Percentiles rank a stretch among this genome's conserved stretches.
Conservation (phyloP, 2,113 vertebrate species). For the Eidolon helvum region DNA sequence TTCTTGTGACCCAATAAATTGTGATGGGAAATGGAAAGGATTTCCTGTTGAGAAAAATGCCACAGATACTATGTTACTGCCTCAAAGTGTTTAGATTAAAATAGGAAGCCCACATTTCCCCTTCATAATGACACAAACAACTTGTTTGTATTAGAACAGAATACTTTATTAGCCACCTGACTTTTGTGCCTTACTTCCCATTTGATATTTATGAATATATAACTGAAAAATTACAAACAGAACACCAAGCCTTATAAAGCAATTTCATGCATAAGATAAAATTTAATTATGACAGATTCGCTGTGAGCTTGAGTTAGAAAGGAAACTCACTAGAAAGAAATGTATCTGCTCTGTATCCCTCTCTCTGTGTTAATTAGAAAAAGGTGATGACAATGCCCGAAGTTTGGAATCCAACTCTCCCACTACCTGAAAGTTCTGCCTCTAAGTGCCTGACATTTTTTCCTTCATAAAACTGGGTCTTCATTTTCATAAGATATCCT, state of each 20-base stretch:
- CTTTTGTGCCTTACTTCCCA: not conserved
- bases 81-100: conserved; percentile 77
- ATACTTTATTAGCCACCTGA: conserved; percentile 40
- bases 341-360: not conserved
- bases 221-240: not conserved
- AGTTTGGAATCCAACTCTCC: not conserved
- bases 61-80: conserved; percentile 64
- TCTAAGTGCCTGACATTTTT: not conserved
- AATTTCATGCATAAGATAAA: not conserved
- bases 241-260: not conserved
- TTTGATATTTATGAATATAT: not conserved
- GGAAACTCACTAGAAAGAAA: not conserved
- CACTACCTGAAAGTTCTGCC: not conserved
- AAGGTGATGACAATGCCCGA: not conserved
- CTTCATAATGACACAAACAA: conserved; percentile 78
- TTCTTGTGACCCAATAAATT: conserved; percentile 62
- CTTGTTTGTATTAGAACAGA: conserved; percentile 52
- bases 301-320: not conserved
- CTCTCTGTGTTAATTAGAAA: not conserved
- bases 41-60: conserved; percentile 83
- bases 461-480: not conserved
- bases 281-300: not conserved
- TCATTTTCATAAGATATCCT: not conserved
- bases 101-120: conserved; percentile 83
- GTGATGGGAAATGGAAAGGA: conserved; percentile 82